Evolutionary conservation across 2,888 invertebrate genomes (phyloP).

Genomic region (Acholoe squamosa): DNA sequence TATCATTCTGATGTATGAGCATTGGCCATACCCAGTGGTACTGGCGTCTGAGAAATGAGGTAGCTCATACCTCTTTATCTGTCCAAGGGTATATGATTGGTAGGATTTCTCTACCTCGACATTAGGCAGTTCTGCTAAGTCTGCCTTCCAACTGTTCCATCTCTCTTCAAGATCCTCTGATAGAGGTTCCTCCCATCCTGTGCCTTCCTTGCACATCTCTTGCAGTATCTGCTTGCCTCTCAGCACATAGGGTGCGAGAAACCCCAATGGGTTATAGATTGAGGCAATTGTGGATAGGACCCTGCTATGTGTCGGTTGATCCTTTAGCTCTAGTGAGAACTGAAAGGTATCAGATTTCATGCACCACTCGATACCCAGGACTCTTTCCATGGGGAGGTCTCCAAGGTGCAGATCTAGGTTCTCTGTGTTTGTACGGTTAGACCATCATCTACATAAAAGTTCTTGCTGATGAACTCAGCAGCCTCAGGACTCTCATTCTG

Average conservation of each 20-base stretch:
- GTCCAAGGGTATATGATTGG: conserved; percentile 25
- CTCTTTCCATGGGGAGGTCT: conserved; percentile 61
- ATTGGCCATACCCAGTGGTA: conserved; percentile 64
- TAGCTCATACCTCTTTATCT: conserved; percentile 14
- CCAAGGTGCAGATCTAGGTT: conserved; percentile 66
- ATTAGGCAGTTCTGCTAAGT: not conserved
- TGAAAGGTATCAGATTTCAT: conserved; percentile 61
- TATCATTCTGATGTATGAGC: conserved; percentile 58
- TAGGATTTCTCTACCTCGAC: conserved; percentile 38
- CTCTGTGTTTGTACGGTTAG: conserved; percentile 55
- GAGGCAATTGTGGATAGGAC: conserved; percentile 68
- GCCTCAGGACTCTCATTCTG: conserved; percentile 61
- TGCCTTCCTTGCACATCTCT: conserved; percentile 66
- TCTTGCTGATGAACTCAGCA: conserved; percentile 63
- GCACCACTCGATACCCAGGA: conserved; percentile 67
- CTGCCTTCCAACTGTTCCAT: conserved; percentile 70
- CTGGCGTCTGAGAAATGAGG: conserved; percentile 67
- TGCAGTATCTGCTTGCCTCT: no score
- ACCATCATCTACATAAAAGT: conserved; percentile 70
- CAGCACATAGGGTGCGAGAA: conserved; percentile 71
- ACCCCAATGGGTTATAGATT: conserved; percentile 69
- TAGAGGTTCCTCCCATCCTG: conserved; percentile 72
- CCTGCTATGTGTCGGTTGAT: conserved; percentile 67
- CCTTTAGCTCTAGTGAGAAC: conserved; percentile 62
- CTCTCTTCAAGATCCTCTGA: conserved; percentile 64